A percentile compares a stretch with the other conserved stretches of the same genome.
Conservation (phyloP, 1,140 invertebrate genomes). For the Sitodiplosis mosellana region DNA sequence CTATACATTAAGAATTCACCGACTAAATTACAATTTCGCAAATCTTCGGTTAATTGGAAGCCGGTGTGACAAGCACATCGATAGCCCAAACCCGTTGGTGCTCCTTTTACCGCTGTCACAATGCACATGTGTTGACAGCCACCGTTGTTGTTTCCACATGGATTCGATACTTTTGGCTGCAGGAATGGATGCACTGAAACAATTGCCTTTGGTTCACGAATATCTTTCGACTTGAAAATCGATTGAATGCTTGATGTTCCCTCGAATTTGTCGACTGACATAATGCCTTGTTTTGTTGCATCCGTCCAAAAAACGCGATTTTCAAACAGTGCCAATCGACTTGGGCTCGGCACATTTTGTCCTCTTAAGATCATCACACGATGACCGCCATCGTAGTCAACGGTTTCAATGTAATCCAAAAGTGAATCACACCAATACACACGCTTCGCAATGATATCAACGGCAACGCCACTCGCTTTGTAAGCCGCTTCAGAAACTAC, state of each 20-base stretch:
- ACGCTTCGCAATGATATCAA: slow-evolving; percentile 70
- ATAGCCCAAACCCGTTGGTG: slow-evolving; percentile 65
- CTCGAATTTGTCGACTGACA: slow-evolving; percentile 79
- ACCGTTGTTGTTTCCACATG: slow-evolving; percentile 77
- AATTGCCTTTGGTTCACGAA: slow-evolving; percentile 67
- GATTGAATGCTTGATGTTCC: slow-evolving; percentile 53
- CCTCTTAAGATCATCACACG: slow-evolving; percentile 62
- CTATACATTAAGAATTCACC: slow-evolving; percentile 92
- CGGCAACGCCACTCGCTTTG: slow-evolving; percentile 68
- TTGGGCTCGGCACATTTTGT: slow-evolving; percentile 70
- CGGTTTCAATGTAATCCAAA: slow-evolving; percentile 93
- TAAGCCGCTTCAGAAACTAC: slow-evolving; percentile 84
- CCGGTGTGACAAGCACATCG: slow-evolving; percentile 90
- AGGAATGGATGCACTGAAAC: slow-evolving; percentile 61
- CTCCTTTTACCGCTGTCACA: slow-evolving; percentile 56
- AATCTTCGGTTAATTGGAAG: slow-evolving; percentile 52
- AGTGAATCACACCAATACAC: slow-evolving; percentile 94
- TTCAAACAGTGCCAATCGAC: slow-evolving; percentile 72
- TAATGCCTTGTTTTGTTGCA: slow-evolving; percentile 82
- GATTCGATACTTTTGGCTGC: slow-evolving; percentile 62
- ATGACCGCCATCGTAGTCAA: slow-evolving; percentile 79
- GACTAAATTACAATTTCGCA: slow-evolving; percentile 68
- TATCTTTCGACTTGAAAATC: slow-evolving; percentile 60
- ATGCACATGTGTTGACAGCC: slow-evolving; percentile 94
- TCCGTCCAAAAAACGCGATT: slow-evolving; percentile 91